Conservation (phyloP, 2,888 invertebrate species). For the Erynnis tages region DNA sequence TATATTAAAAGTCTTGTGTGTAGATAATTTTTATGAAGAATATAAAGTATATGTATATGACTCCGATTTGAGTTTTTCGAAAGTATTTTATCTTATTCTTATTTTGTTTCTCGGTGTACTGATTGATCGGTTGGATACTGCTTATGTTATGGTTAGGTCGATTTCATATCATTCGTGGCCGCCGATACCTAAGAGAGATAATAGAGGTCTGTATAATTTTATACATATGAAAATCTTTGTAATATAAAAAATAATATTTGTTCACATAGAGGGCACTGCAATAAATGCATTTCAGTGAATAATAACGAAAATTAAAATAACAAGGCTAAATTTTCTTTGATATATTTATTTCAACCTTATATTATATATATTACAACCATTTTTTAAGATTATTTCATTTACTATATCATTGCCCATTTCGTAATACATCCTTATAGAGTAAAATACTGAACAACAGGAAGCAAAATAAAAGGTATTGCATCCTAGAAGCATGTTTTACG, state of each 20-base stretch:
- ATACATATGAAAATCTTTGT: conserved; percentile 48
- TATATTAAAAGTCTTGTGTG: conserved; percentile 75
- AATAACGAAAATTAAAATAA: conserved; percentile 59
- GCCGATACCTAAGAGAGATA: conserved; percentile 28
- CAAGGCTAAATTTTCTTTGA: conserved; percentile 57
- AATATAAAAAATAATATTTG: conserved; percentile 52
- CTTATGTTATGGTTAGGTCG: conserved; percentile 37
- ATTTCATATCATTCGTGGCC: conserved; percentile 40
- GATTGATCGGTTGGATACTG: conserved; percentile 21
- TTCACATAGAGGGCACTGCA: conserved; percentile 53
- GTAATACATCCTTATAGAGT: no score
- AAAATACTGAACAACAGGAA: no score
- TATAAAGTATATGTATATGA: conserved; percentile 78
- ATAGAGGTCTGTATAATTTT: conserved; percentile 45
- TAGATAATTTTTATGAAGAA: conserved; percentile 80
- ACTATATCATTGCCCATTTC: neutral
- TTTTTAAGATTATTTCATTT: conserved; percentile 13
- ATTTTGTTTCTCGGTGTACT: conserved; percentile 31
- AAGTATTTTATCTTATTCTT: conserved; percentile 39
- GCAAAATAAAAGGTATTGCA: no score
- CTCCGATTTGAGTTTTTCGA: conserved; percentile 61
- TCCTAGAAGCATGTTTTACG: no score
- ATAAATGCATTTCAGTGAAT: conserved; percentile 60
- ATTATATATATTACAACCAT: conserved; percentile 20
- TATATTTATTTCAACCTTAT: conserved; percentile 27